Evolutionary conservation across 1,140 invertebrate genomes (phyloP), one percentile per base, ranked within the genome.

Genomic region (Scaptomyza pallida): DNA sequence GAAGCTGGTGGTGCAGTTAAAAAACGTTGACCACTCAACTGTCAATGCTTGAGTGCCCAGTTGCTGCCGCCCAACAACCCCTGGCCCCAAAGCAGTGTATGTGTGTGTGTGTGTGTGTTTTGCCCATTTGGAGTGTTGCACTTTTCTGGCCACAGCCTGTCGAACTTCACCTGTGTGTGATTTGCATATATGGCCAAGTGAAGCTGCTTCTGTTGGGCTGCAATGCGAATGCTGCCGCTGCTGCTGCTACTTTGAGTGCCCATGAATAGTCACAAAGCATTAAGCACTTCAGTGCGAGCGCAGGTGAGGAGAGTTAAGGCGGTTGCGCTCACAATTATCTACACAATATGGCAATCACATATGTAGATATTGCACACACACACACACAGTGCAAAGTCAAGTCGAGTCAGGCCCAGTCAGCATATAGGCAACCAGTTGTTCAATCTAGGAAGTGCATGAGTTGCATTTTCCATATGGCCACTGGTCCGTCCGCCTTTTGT

Each of bases 251-350:
- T 62, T 74, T 71, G 85, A 86, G 82, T 88, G 82, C 78, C 82
- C 82, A 88, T 88, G 82, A 88, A 88, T 88, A 88, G 82, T 88
- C 82, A 88, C 82, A 88, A 88, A 88, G 82, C 82, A 88, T 88
- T 88, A 88, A 88, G 78, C 82, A 88, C 82, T 88, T 88, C 68
- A 88, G 60, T 77, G 33, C 33, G 72, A 51, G 72, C 62, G 35
- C 15, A 19, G 56, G 43, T 37, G 44, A 33, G 43, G 1, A 30
- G 45, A 30, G 57, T 35, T 35, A 16, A 57, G 63, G 65, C 62
- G 70, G 74, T 9, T 30, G 65, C 51, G 52, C 60, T 73, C 82
- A 88, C 82, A 88, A 88, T 88, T 88, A 88, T 88, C 82, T 88
- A 88, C 83, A 88, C 82, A 88, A 88, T 88, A 88, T 88, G 82